phyloP scores from a whole-genome alignment of 2,888 invertebrate species.

The Heliconius cydno region DNA sequence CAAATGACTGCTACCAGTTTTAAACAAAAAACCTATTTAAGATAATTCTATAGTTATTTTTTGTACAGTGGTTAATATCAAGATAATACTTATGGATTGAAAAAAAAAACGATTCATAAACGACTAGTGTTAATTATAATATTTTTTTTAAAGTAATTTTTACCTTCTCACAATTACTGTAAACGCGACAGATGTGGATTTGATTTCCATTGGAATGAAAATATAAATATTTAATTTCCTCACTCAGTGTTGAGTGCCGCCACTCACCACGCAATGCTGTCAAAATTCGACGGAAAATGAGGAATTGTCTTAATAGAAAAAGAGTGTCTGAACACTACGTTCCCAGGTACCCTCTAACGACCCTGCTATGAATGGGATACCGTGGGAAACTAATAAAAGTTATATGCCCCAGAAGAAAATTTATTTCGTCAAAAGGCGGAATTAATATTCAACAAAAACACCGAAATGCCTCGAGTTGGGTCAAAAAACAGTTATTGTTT shows the following conservation, averaged over 20 bases:
- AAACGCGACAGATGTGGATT: background rate
- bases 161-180: too few species aligned
- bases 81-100: background rate
- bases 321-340: too few species aligned
- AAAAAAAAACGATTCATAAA: background rate
- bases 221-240: too few species aligned
- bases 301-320: too few species aligned
- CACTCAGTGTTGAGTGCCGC: too few species aligned
- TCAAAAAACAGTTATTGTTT: constrained; percentile 31
- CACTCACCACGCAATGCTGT: too few species aligned
- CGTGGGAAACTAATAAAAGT: background rate
- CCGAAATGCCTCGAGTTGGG: constrained; percentile 17
- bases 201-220: background rate
- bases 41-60: background rate
- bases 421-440: background rate
- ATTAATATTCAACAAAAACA: constrained; percentile 4
- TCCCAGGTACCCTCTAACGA: too few species aligned
- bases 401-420: too few species aligned
- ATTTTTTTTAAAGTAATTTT: background rate
- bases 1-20: constrained; percentile 1
- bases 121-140: background rate
- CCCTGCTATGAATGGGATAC: background rate
- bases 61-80: background rate
- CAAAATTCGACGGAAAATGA: too few species aligned
- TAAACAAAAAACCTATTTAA: background rate